Evolutionary conservation across 2,113 vertebrate species (phyloP).

Genomic region (Empidonax traillii): DNA sequence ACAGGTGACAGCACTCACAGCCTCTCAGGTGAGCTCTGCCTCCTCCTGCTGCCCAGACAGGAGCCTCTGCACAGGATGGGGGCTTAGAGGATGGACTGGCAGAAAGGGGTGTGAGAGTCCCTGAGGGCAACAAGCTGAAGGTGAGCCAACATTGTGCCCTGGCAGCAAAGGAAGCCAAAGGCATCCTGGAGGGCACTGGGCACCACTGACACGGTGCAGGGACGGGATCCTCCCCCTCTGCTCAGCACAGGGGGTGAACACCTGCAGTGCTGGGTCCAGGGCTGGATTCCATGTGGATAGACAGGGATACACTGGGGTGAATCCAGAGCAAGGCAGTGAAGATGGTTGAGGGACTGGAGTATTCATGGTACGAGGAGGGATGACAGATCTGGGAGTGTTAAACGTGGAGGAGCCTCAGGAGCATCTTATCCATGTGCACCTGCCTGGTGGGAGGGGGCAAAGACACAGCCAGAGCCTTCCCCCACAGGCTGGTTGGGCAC

Average conservation of each 20-base stretch:
- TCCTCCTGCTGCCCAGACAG: background rate
- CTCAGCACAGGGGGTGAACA: background rate
- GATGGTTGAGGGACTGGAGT: background rate
- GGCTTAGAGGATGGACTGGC: background rate
- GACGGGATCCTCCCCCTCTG: too few species aligned
- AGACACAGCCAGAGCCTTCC: background rate
- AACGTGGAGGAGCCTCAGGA: background rate
- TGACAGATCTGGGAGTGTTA: background rate
- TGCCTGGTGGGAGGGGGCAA: rapidly evolving
- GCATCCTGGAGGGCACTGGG: background rate
- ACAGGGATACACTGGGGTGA: background rate
- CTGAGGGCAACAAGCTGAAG: background rate
- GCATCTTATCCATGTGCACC: background rate
- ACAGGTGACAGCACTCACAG: background rate
- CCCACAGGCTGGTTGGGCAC: background rate
- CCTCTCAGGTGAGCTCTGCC: background rate
- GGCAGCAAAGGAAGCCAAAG: background rate
- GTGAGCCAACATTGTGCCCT: background rate
- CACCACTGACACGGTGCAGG: background rate
- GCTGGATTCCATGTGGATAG: background rate
- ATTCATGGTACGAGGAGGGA: background rate
- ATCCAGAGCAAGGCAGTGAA: background rate
- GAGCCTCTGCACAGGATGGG: background rate
- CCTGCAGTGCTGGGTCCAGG: background rate
- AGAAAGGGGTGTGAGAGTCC: background rate